Percentiles rank a stretch among this genome's conserved stretches.
Conservation (phyloP, 2,113 vertebrate genomes). For the Brachypteracias leptosomus region DNA sequence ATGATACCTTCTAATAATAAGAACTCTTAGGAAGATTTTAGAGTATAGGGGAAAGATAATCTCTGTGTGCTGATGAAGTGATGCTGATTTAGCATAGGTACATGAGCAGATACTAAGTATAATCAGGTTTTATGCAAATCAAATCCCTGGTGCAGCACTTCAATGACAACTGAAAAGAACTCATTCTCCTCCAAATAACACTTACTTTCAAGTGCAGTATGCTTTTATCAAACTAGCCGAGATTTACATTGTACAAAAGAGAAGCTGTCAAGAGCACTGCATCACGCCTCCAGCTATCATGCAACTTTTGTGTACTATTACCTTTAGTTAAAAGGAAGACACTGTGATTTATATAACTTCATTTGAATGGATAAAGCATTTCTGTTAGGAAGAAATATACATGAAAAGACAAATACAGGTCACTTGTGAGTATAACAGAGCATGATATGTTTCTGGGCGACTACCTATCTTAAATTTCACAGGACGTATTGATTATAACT, state of each 20-base stretch:
- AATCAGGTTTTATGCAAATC: conserved; percentile 65
- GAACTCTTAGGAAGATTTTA: background rate
- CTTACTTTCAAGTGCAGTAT: conserved; percentile 12
- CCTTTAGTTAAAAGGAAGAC: background rate
- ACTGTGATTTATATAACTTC: background rate
- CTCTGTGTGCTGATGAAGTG: conserved; percentile 28
- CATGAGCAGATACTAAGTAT: conserved; percentile 48
- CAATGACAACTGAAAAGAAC: conserved; percentile 32
- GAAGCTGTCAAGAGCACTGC: conserved; percentile 4
- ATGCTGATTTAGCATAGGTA: conserved; percentile 40
- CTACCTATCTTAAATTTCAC: background rate
- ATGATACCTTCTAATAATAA: conserved; percentile 19
- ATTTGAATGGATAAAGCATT: background rate
- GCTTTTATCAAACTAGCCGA: conserved; percentile 29
- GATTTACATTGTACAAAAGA: background rate
- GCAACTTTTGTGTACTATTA: background rate
- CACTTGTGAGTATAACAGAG: background rate
- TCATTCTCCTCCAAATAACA: conserved; percentile 13
- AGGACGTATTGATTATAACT: background rate
- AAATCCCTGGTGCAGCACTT: conserved; percentile 12
- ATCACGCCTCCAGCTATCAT: background rate
- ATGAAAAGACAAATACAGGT: background rate
- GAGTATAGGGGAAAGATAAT: background rate
- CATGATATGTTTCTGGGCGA: background rate
- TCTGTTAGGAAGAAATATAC: background rate